Conservation (phyloP, 2,888 invertebrate species). For the Gari tellinella region DNA sequence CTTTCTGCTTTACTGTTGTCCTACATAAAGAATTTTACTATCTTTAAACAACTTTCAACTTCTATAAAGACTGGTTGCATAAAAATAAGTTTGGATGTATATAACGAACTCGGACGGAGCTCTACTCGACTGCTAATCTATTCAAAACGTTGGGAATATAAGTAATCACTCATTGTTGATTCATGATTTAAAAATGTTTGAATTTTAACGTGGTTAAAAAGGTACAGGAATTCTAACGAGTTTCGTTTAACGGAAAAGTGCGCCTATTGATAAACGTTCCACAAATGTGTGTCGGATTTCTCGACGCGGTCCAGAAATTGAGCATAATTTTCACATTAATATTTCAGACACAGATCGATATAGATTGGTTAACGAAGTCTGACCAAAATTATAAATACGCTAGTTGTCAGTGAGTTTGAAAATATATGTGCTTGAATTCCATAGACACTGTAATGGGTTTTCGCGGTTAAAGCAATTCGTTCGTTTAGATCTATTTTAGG, state of each 20-base stretch:
- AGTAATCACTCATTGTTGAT: constrained; percentile 34
- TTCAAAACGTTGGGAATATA: constrained; percentile 21
- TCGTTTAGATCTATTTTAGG: too few relatives aligned
- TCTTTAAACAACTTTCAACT: too few relatives aligned
- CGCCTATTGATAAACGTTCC: constrained; percentile 2
- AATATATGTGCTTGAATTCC: background rate
- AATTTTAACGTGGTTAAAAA: too few relatives aligned
- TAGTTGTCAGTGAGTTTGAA: background rate
- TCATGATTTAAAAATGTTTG: constrained; percentile 1
- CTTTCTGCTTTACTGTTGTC: too few relatives aligned
- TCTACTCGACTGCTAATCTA: background rate
- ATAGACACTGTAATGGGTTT: too few relatives aligned
- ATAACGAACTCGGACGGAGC: too few relatives aligned
- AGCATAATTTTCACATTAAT: constrained; percentile 59
- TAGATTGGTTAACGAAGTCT: constrained; percentile 21
- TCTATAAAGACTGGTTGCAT: too few relatives aligned
- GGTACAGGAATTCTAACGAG: too few relatives aligned
- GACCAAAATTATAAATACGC: background rate
- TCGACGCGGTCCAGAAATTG: constrained; percentile 1
- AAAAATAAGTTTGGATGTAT: too few relatives aligned
- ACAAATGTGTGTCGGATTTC: background rate
- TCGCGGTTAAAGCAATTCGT: too few relatives aligned
- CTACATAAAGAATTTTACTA: too few relatives aligned
- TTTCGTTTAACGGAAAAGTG: background rate
- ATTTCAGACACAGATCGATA: constrained; percentile 24